phyloP scores from a whole-genome alignment of 2,113 vertebrate species.

The Takifugu bimaculatus region DNA sequence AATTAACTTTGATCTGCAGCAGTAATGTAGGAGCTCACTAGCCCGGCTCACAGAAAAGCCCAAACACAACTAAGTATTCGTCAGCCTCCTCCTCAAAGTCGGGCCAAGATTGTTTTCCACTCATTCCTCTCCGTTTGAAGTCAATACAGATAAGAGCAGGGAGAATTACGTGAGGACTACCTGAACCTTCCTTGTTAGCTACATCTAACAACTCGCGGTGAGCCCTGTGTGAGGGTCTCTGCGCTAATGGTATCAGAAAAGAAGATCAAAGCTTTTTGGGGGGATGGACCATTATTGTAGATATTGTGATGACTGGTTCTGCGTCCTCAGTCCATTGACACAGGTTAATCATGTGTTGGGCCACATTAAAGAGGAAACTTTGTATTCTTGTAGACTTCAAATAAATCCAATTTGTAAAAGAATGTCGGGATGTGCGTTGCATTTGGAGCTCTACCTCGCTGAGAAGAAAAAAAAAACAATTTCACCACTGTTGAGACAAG shows the following conservation, averaged over 20 bases:
- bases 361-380: background rate
- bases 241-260: slow-evolving; percentile 58
- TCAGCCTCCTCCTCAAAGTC: slow-evolving; percentile 52
- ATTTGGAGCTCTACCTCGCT: no score
- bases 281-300: slow-evolving; percentile 39
- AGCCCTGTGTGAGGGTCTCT: slow-evolving; percentile 23
- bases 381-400: no score
- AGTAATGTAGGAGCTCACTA: slow-evolving; percentile 27
- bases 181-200: slow-evolving; percentile 61
- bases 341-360: slow-evolving; percentile 50
- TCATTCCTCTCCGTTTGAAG: slow-evolving; percentile 58
- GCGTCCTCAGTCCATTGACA: slow-evolving; percentile 27
- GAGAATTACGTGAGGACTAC: slow-evolving; percentile 58
- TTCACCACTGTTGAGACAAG: no score
- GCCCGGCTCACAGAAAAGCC: slow-evolving; percentile 43
- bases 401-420: no score
- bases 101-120: slow-evolving; percentile 48
- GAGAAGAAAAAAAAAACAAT: no score
- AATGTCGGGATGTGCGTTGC: no score
- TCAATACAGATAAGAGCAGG: slow-evolving; percentile 58
- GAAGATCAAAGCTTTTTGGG: slow-evolving; percentile 60
- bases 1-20: slow-evolving; percentile 68
- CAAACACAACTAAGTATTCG: slow-evolving; percentile 49
- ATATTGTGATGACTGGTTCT: slow-evolving; percentile 14
- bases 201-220: slow-evolving; percentile 56